Conservation (phyloP, 92 coral and sea anemone genomes). For the Parazoanthus swiftii region DNA sequence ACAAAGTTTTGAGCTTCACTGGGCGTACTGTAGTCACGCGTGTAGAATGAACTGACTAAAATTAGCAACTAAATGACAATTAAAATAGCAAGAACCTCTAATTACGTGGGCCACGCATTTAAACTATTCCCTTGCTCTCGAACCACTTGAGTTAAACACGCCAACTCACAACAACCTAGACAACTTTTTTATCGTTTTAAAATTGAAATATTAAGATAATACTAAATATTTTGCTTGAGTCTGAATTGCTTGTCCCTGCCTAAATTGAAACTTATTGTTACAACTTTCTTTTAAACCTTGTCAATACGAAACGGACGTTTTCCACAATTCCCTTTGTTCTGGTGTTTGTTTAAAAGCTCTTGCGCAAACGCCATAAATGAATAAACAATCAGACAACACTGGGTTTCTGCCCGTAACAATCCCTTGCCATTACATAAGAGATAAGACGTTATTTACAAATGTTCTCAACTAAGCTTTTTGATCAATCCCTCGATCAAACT, state of each 20-base stretch:
- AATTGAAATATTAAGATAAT: background rate
- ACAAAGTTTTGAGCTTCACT: background rate
- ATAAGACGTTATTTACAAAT: background rate
- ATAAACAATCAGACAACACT: background rate
- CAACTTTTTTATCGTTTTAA: background rate
- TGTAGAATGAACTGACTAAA: background rate
- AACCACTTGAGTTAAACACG: constrained; percentile 2
- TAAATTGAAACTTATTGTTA: background rate
- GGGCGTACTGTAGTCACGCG: background rate
- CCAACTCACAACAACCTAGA: background rate
- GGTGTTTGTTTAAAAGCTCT: background rate
- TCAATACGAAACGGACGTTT: background rate
- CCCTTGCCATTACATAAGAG: background rate
- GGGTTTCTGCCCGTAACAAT: background rate
- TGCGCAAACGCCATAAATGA: too few relatives aligned
- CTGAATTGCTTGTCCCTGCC: background rate
- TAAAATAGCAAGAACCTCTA: background rate
- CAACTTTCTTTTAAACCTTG: background rate
- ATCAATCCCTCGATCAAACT: background rate
- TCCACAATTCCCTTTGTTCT: background rate
- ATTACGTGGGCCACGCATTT: background rate
- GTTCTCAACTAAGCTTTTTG: background rate
- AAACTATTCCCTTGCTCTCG: background rate
- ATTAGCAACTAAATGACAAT: background rate
- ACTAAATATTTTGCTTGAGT: background rate